phyloP scores from a whole-genome alignment of 2,113 vertebrate genomes.

The Solea solea region DNA sequence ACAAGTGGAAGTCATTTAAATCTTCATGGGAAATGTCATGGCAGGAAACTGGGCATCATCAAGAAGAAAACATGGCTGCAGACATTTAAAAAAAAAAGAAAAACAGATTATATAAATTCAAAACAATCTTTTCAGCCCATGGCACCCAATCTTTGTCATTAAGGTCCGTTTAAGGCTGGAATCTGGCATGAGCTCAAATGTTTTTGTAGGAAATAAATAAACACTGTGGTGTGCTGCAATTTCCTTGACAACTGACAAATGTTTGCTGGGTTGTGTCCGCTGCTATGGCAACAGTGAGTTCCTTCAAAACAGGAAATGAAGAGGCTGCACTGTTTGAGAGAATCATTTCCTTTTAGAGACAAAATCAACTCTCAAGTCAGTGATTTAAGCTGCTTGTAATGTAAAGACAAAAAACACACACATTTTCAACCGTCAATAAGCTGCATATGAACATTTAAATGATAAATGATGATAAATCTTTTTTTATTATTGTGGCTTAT shows the following conservation, averaged over 20 bases:
- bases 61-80: conserved; percentile 17
- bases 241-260: conserved; percentile 72
- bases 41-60: conserved; percentile 13
- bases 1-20: conserved; percentile 17
- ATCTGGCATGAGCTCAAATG: conserved; percentile 35
- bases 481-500: too few relatives aligned
- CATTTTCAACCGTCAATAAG: not conserved
- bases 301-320: conserved; percentile 77
- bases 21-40: conserved; percentile 32
- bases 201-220: conserved; percentile 48
- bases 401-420: not conserved
- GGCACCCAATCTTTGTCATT: conserved; percentile 39
- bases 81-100: not conserved
- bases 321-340: conserved; percentile 39
- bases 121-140: conserved; percentile 30
- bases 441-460: not conserved
- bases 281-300: conserved; percentile 71
- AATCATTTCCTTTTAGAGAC: conserved; percentile 56
- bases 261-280: conserved; percentile 65
- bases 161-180: conserved; percentile 36
- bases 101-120: conserved; percentile 9
- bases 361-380: not conserved
- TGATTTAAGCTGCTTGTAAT: not conserved
- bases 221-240: conserved; percentile 48
- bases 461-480: too few relatives aligned